A percentile compares a stretch with the other conserved stretches of the same genome.
phyloP scores from a whole-genome alignment of 2,888 invertebrate genomes.

The Spicauda simplicius region DNA sequence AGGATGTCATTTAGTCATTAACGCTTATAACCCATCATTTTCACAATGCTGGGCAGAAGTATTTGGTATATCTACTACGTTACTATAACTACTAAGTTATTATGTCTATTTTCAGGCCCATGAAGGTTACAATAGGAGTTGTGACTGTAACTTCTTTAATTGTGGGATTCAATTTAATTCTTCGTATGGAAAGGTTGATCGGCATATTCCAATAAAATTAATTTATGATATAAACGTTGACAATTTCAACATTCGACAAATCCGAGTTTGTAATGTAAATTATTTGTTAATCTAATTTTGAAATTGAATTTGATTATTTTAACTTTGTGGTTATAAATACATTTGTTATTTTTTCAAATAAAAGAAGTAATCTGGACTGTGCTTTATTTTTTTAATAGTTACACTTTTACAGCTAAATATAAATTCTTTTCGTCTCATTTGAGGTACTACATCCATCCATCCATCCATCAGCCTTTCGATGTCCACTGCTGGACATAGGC shows the following conservation, averaged over 20 bases:
- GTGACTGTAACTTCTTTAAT: slow-evolving; percentile 69
- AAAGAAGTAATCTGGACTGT: too few relatives aligned
- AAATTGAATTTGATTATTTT: neutral
- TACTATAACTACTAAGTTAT: too few relatives aligned
- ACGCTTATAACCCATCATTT: too few relatives aligned
- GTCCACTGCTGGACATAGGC: too few relatives aligned
- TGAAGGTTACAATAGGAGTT: slow-evolving; percentile 75
- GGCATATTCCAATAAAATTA: slow-evolving; percentile 19
- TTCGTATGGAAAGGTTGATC: slow-evolving; percentile 61
- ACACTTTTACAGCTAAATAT: too few relatives aligned
- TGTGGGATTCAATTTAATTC: slow-evolving; percentile 63
- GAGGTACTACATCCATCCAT: too few relatives aligned
- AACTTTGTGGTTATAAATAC: neutral
- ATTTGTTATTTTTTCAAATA: neutral
- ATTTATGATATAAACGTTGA: neutral
- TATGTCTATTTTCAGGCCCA: slow-evolving; percentile 62
- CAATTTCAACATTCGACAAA: neutral
- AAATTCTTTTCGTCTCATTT: too few relatives aligned
- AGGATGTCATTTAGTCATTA: too few relatives aligned
- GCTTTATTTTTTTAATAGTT: too few relatives aligned
- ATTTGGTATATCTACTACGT: too few relatives aligned
- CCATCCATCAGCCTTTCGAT: too few relatives aligned
- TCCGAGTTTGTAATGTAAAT: neutral
- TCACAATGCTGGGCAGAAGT: too few relatives aligned
- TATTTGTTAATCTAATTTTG: neutral